Percentiles rank a stretch among this genome's conserved stretches.
These are phyloP conservation scores for Ephydatia muelleri DNA, from an alignment of 37 sponge, comb jelly and placozoan species.

Conservation along the genomic window DNA sequence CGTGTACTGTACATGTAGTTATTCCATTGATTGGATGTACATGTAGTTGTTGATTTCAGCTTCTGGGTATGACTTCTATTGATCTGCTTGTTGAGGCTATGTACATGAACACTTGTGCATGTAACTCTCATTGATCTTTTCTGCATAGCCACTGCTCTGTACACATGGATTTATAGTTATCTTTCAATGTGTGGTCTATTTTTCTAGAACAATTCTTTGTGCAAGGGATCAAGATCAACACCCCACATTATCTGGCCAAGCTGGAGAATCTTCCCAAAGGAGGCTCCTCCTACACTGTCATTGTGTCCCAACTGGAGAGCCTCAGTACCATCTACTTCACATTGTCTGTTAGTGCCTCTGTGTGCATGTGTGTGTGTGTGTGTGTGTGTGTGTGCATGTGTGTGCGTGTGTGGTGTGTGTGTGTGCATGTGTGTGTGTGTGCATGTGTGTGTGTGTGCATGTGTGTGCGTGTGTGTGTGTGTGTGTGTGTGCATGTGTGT, in stretches of 20 bases:
- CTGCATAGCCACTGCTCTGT: neutral
- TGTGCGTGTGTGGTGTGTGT: conserved; percentile 5
- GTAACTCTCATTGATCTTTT: neutral
- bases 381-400: conserved; percentile 4
- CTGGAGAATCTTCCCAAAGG: conserved; percentile 73
- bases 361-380: neutral
- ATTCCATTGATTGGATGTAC: too few relatives aligned
- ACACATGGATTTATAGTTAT: neutral
- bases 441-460: conserved; percentile 3
- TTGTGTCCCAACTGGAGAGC: conserved; percentile 93
- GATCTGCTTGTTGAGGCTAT: neutral
- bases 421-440: conserved; percentile 16
- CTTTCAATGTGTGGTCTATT: neutral
- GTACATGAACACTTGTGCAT: neutral
- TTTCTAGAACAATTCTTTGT: conserved; percentile 40
- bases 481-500: neutral
- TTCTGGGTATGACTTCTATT: neutral
- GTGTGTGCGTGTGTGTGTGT: neutral
- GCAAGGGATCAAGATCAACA: conserved; percentile 94
- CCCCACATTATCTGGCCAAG: conserved; percentile 94
- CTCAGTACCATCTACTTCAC: conserved; percentile 90
- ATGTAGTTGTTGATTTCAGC: neutral
- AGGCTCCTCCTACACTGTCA: conserved; percentile 75
- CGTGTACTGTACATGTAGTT: too few relatives aligned
- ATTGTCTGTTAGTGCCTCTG: conserved; percentile 43